Conservation (phyloP, 2,797 vertebrate species). For the Salmo trutta region DNA sequence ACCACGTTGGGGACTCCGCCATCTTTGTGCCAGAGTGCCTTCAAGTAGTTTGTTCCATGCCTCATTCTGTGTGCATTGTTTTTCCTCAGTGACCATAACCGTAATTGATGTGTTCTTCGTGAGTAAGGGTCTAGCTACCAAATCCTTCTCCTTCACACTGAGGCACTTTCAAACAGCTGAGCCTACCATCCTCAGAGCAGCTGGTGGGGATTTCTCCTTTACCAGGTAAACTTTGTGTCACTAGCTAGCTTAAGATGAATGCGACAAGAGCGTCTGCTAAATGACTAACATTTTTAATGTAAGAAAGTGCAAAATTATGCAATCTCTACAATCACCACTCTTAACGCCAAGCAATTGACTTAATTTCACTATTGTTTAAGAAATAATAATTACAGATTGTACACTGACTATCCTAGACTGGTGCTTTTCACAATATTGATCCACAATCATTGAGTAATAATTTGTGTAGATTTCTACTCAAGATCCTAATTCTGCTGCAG, state of each 20-base stretch:
- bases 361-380: too few relatives aligned
- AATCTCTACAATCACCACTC: too few relatives aligned
- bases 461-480: background rate
- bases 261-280: too few relatives aligned
- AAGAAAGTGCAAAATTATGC: too few relatives aligned
- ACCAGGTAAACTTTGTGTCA: background rate
- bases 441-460: background rate
- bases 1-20: background rate
- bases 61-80: background rate
- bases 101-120: background rate
- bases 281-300: too few relatives aligned
- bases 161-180: background rate
- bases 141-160: background rate
- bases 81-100: background rate
- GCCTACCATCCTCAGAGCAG: background rate
- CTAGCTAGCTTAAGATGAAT: too few relatives aligned
- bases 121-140: background rate
- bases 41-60: background rate
- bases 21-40: background rate
- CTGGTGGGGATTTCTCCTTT: background rate
- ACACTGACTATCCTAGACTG: background rate
- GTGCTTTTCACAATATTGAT: background rate
- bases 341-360: too few relatives aligned
- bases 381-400: too few relatives aligned
- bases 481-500: background rate